Base-by-base conservation (phyloP, 2,888 invertebrate genomes). In the Clitarchus hookeri region DNA sequence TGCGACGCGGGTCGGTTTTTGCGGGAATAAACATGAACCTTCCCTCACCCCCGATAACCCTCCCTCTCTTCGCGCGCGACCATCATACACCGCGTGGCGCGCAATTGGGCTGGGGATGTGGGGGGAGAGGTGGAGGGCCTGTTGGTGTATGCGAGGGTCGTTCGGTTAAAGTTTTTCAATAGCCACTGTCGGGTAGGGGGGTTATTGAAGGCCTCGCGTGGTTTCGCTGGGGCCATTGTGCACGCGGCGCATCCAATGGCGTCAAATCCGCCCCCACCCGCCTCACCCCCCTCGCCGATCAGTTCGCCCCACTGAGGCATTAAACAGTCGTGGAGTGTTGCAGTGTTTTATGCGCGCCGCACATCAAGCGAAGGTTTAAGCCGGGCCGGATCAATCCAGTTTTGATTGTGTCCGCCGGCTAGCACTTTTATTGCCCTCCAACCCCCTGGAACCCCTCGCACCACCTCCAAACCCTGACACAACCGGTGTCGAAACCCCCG, bases 1-100 rank as follows among this genome's bases (percentile, higher is more conserved):
- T 91, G 91, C 91, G 91, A 91, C 91, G 90, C 85, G 85, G 79
- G 90, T 91, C 91, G 92, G 92, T 92, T 92, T 92, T 91, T 91
- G 91, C 91, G 92, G 92, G 87, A 91, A 91, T 91, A 92, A 92
- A 91, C 91, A 91, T 91, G 86, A 36, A 44, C 86, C 84, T 83
- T 82, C 78, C 65, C 65, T n/a, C 65, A n/a, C 53, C 53, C 53
- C 53, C 53, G 2, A 16, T 8, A 53, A 2, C 36, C 53, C 19
- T n/a, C 65, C 65, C 65, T 0, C 65, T n/a, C 65, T 65, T n/a
- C 19, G 65, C 82, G 82, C 85, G 54, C 44, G 80, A 26, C 44
- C 80, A 86, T 85, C 86, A 84, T 83, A 83, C 84, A 36, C 83
- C 83, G 44, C 27, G 53, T 77, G 78, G 78, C 79, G 78, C 78